Conservation (phyloP, 2,888 invertebrate genomes). For the Andrena fulva region DNA sequence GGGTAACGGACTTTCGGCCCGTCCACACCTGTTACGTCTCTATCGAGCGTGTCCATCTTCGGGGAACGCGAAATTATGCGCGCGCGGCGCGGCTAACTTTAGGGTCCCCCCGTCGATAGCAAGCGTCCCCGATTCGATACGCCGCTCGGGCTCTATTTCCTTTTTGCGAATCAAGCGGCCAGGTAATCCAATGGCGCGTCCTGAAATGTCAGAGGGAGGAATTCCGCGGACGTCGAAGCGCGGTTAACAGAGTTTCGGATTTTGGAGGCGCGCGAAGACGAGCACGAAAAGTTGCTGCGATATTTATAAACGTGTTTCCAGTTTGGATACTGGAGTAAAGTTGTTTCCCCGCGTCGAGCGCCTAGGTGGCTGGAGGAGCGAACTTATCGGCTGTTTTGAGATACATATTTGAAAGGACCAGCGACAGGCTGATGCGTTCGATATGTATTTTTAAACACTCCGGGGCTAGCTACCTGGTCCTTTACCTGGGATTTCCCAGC, state of each 20-base stretch:
- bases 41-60: constrained; percentile 64
- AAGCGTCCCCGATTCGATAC: not conserved
- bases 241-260: too few species aligned
- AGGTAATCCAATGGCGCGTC: too few species aligned
- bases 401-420: not conserved
- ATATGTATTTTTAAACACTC: not conserved
- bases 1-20: constrained; percentile 40
- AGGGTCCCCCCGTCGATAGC: too few species aligned
- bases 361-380: too few species aligned
- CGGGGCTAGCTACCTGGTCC: not conserved
- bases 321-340: not conserved
- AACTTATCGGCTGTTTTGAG: not conserved
- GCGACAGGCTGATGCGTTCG: not conserved
- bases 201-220: too few species aligned
- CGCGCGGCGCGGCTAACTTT: constrained; percentile 33
- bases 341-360: too few species aligned
- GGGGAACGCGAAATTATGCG: constrained; percentile 29
- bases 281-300: too few species aligned
- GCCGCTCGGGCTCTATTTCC: too few species aligned
- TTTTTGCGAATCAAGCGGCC: too few species aligned
- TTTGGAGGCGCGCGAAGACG: too few species aligned
- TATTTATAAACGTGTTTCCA: too few species aligned
- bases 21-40: constrained; percentile 71
- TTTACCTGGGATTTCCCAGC: constrained; percentile 1
- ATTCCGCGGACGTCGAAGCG: too few species aligned